Percentiles rank a stretch among this genome's conserved stretches.
These are phyloP conservation scores for Lumbricus terrestris DNA, from an alignment of 2,888 invertebrate genomes.

Conservation along the genomic window DNA sequence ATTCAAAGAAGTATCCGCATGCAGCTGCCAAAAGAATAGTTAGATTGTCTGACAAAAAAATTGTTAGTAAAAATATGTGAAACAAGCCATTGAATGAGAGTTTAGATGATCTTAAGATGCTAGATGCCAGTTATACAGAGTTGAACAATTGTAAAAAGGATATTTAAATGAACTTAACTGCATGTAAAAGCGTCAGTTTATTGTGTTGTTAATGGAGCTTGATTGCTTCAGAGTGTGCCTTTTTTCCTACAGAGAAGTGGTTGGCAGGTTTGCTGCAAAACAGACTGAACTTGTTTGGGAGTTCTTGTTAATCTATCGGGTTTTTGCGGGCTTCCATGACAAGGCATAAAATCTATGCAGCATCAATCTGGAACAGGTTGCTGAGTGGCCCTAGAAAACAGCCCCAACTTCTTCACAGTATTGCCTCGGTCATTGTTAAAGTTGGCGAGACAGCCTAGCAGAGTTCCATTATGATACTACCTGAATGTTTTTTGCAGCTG, in stretches of 20 bases:
- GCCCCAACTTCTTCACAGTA: not conserved
- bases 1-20: not conserved
- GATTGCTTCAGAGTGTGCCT: not conserved
- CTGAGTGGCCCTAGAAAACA: too few species aligned
- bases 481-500: not conserved
- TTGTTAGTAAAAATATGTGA: not conserved
- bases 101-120: not conserved
- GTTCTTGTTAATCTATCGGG: not conserved
- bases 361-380: not conserved
- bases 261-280: not conserved
- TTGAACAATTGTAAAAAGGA: not conserved
- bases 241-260: not conserved
- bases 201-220: not conserved
- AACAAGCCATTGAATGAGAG: not conserved
- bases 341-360: conserved; percentile 3
- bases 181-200: not conserved
- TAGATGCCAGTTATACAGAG: not conserved
- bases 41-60: not conserved
- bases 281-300: not conserved
- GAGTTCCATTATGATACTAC: conserved; percentile 3
- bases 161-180: not conserved
- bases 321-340: not conserved
- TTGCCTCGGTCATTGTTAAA: not conserved
- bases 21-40: not conserved
- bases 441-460: not conserved